A percentile compares a stretch with the other conserved stretches of the same genome.
These are phyloP conservation scores for Gallinago undulata DNA, from an alignment of 2,113 vertebrate genomes.

Conservation along the genomic window DNA sequence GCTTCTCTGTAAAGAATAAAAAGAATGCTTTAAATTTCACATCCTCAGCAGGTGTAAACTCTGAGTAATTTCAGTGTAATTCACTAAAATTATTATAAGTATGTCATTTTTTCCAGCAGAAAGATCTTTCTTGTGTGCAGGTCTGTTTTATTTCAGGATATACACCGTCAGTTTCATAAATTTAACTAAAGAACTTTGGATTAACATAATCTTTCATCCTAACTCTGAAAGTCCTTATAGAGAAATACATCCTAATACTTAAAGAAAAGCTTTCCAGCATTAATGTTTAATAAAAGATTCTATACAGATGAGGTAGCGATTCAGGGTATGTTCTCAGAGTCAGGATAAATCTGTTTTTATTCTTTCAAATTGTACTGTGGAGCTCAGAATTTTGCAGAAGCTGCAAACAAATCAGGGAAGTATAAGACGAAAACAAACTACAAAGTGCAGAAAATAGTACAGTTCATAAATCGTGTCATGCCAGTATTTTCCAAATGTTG, in stretches of 20 bases:
- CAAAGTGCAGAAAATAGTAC: background rate
- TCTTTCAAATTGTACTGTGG: background rate
- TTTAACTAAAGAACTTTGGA: background rate
- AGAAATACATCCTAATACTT: background rate
- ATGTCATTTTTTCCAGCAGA: background rate
- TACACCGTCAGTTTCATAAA: background rate
- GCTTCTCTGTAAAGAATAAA: background rate
- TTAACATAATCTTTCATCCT: background rate
- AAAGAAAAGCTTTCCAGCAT: background rate
- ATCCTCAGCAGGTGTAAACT: background rate
- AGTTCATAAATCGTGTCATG: background rate
- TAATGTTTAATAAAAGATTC: background rate
- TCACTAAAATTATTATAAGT: background rate
- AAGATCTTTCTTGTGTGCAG: background rate
- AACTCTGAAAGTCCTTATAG: background rate
- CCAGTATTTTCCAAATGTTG: background rate
- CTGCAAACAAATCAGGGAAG: background rate
- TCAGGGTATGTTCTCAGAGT: background rate
- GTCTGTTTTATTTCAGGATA: constrained; percentile 9
- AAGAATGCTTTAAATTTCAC: background rate
- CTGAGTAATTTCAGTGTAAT: background rate
- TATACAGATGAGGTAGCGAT: background rate
- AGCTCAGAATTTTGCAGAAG: background rate
- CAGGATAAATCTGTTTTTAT: background rate
- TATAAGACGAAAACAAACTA: background rate